Base-by-base conservation (phyloP, 2,113 vertebrate genomes). In the Larimichthys polyactis region DNA sequence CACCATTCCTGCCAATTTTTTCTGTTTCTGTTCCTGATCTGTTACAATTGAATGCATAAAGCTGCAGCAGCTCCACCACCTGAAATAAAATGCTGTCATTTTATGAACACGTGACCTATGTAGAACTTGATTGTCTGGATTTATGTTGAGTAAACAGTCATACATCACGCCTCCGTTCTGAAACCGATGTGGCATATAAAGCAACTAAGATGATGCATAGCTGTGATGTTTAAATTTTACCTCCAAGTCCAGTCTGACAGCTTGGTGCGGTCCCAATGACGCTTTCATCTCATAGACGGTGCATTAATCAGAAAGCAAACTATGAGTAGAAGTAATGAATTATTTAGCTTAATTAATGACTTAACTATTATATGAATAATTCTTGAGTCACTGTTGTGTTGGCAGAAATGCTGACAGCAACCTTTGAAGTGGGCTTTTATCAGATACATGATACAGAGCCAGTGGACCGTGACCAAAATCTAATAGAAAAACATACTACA, bases 381-480 rank as follows among this genome's bases (percentile, higher is more conserved):
- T 70, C 27, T 57, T 40, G 2, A 4, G 12, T 57, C n/a, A 49
- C 73, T 17, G 43, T 20, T 57, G 4, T 49, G 6, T 51, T 51
- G 63, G 63, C 71, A 69, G 46, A 78, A 66, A 55, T 40, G 54
- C 29, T 71, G 82, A 84, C 60, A 44, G 68, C n/a, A 36, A 60
- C 49, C 65, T 81, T 79, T 81, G 70, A 75, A 68, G 49, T 20
- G 9, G 17, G 58, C 48, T 44, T 55, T 79, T 84, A 65, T 79
- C 74, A 83, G 68, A 79, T 59, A 70, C 46, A 70, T 70, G 60
- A 87, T 60, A 58, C 63, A 55, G 48, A 77, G 55, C 75, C 78
- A 71, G 59, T 82, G 87, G 85, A 83, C 75, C 46, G 15, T 62
- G 76, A 87, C 84, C 71, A 78, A 88, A 84, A 62, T 74, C 36